Conservation (phyloP, 2,113 vertebrate species). For the Tor tambroides region DNA sequence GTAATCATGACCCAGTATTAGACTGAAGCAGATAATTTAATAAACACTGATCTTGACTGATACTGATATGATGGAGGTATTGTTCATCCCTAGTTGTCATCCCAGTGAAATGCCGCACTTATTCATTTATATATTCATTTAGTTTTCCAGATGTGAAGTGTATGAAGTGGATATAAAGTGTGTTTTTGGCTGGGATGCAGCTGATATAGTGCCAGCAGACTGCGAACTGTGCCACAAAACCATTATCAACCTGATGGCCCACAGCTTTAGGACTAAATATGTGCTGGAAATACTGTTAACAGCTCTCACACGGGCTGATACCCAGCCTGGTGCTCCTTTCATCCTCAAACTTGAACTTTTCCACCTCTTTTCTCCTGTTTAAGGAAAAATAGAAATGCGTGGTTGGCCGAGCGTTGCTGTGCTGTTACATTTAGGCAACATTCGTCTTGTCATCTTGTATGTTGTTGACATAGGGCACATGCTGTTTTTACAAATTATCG, state of each 20-base stretch:
- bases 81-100: background rate
- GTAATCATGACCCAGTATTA: background rate
- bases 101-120: background rate
- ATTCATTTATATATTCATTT: background rate
- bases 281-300: conserved; percentile 9
- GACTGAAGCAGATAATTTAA: background rate
- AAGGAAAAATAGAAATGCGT: background rate
- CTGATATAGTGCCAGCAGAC: background rate
- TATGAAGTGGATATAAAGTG: background rate
- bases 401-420: background rate
- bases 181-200: background rate
- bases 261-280: background rate
- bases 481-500: background rate
- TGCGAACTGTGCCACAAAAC: background rate
- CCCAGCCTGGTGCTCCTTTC: background rate
- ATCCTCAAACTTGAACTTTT: background rate
- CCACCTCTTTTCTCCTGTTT: background rate
- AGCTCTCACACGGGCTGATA: background rate
- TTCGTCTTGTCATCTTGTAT: background rate
- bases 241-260: background rate
- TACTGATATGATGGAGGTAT: background rate
- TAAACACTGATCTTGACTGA: background rate
- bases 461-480: background rate
- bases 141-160: background rate
- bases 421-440: background rate